Evolutionary conservation across 2,113 vertebrate genomes (phyloP), one percentile per base, ranked within the genome.

Genomic region (Onychostoma macrolepis): DNA sequence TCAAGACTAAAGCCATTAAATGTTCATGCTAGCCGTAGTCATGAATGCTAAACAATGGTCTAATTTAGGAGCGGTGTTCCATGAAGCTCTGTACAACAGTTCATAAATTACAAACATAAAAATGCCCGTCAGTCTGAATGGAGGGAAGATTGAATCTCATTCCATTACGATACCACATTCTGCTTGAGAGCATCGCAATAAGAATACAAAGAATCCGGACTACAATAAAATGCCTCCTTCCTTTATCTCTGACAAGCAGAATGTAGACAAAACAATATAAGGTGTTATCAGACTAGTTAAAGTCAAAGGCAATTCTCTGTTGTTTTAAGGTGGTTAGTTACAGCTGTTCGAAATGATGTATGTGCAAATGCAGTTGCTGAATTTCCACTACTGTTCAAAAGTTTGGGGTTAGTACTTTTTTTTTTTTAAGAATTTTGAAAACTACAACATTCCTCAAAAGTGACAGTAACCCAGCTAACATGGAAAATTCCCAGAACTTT

Each of bases 71-170:
- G 87, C 84, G 67, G 84, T 83, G 84, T 88, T 88, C 87, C 84
- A 78, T 79, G 84, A 86, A 86, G 87, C 84, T 86, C 80, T 1
- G 58, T 81, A 86, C 72, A 79, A 79, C 87, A 83, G 71, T 88
- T 88, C 87, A 88, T 88, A 86, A 88, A 86, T 88, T 86, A 83
- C 87, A 86, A 85, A 88, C 84, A 88, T 83, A 86, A 86, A 88
- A 83, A 81, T 78, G 58, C 45, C 77, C 53, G 48, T 77, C 83
- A 50, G 80, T 67, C 79, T 56, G 56, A 77, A 77, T 53, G 71
- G 48, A 83, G 65, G 50, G 10, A 50, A 80, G 71, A 82, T 67
- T 67, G 84, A 48, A 77, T 77, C 56, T 76, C 63, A 71, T 83
- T 83, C 79, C 84, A 86, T 83, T 86, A 86, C 21, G 13, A 41